A percentile compares a stretch with the other conserved stretches of the same genome.
phyloP scores from a whole-genome alignment of 2,797 vertebrate genomes.

The Bradypodion ventrale region DNA sequence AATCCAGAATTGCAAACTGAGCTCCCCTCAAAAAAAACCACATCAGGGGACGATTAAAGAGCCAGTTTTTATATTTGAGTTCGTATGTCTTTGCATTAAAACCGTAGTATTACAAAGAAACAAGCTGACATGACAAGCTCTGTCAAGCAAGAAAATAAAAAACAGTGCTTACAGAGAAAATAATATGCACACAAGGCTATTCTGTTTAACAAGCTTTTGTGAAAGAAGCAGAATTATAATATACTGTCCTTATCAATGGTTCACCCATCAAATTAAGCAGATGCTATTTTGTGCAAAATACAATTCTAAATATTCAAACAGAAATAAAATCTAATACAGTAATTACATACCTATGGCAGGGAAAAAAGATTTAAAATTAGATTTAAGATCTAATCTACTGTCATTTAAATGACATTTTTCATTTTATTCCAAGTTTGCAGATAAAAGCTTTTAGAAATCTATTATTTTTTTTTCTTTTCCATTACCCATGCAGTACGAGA shows the following conservation, averaged over 20 bases:
- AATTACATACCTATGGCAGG: background rate
- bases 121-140: background rate
- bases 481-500: background rate
- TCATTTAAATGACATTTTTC: background rate
- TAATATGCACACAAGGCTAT: background rate
- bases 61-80: background rate
- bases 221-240: background rate
- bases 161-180: background rate
- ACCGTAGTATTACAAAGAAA: background rate
- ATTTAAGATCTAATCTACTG: background rate
- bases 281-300: background rate
- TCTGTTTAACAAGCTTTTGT: background rate
- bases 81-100: background rate
- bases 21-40: too few species aligned
- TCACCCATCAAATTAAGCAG: background rate
- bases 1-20: too few species aligned
- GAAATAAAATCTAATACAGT: background rate
- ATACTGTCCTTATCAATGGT: background rate
- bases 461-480: background rate
- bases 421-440: background rate
- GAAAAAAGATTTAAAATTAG: background rate
- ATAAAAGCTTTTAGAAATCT: background rate
- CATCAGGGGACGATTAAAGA: too few species aligned
- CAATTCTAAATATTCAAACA: background rate
- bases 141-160: background rate